phyloP scores from a whole-genome alignment of 2,797 vertebrate genomes.

The Brachyrhaphis roseni region DNA sequence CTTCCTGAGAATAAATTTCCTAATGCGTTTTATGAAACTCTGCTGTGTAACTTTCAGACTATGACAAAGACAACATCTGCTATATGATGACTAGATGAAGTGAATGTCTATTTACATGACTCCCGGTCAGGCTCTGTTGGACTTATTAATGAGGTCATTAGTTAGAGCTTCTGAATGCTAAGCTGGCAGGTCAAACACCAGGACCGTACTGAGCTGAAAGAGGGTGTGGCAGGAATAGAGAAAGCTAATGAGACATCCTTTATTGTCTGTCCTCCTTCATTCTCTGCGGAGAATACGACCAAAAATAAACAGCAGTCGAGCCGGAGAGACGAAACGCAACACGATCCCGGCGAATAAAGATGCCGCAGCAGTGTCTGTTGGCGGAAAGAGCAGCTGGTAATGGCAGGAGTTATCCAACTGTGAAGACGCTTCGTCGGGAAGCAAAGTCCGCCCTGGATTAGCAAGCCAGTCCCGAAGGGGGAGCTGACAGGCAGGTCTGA shows the following conservation, averaged over 20 bases:
- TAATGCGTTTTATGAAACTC: background rate
- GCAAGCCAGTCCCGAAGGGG: conserved; percentile 43
- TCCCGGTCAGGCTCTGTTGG: background rate
- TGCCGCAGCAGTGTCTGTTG: conserved; percentile 57
- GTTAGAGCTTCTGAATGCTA: conserved; percentile 16
- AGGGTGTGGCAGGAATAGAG: conserved; percentile 6
- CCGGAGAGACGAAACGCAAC: conserved; percentile 43
- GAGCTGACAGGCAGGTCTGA: conserved; percentile 53
- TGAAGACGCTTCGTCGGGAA: conserved; percentile 55
- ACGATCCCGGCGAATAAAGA: conserved; percentile 49
- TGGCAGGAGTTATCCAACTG: conserved; percentile 49
- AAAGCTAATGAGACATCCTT: conserved; percentile 31
- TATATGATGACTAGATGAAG: background rate
- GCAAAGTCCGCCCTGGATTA: conserved; percentile 57
- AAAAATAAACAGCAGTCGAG: conserved; percentile 55
- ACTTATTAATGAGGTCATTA: conserved; percentile 32
- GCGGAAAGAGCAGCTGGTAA: conserved; percentile 64
- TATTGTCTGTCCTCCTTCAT: conserved; percentile 40
- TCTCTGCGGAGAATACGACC: conserved; percentile 43
- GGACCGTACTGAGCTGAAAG: background rate
- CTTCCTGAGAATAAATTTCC: background rate
- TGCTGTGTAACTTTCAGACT: background rate
- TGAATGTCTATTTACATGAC: conserved; percentile 6
- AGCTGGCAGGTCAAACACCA: conserved; percentile 29
- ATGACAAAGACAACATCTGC: background rate